Base-by-base conservation (phyloP, 2,888 invertebrate genomes). In the Lithosia quadra region DNA sequence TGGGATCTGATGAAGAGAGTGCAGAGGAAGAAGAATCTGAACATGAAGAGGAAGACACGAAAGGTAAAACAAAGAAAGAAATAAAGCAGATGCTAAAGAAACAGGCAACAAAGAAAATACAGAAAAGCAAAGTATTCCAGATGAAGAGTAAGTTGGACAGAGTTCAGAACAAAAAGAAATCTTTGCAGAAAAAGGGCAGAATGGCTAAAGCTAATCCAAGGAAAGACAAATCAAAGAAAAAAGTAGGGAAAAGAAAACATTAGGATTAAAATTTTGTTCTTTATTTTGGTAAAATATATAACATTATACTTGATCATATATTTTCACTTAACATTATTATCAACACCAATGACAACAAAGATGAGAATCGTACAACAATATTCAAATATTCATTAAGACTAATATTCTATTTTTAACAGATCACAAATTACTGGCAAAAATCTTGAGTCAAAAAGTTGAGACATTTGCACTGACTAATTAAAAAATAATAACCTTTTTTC, bases 101-200 rank as follows among this genome's bases (percentile, higher is more conserved):
- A 75, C 96, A 97, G 86, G 97, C 97, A 0, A 95, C 97, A 0
- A 97, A 97, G 81, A 96, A 96, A 85, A 95, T 98, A 21, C 96
- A 97, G 84, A 97, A 97, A 77, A 98, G 97, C 84, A 97, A 97
- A 95, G 96, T 96, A 0, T 98, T 97, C 83, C 96, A 97, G 92
- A 96, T 96, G 90, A 97, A 98, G 84, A 96, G 96, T 79, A 96
- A 96, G 86, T 83, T 97, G 34, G 97, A 97, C 72, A 95, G 96
- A 75, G 92, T 95, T 63, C 96, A 96, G 77, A 97, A 97, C 85
- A 96, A 95, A 80, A 97, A 97, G 88, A 96, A 96, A 85, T 95
- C 96, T 0, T 87, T 86, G 53, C 91, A 92, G 72, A 94, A 92
- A 82, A 92, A 92, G 79, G 85, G 86, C 11, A 88, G 88, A 33